Evolutionary conservation across 2,888 invertebrate species (phyloP).

Genomic region (Oligia latruncula): DNA sequence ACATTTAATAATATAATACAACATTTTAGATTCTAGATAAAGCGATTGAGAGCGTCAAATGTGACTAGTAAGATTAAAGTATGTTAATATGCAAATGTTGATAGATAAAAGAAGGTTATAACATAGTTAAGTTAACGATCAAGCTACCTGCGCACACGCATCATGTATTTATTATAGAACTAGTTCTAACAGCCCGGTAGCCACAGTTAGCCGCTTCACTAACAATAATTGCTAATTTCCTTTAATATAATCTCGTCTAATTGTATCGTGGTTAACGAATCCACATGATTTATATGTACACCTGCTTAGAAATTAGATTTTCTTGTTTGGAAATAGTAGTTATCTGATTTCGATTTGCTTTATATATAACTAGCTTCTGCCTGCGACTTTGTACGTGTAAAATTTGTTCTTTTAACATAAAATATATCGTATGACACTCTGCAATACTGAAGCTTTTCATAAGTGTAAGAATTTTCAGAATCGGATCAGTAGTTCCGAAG

Average conservation of each 20-base stretch:
- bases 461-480: neutral
- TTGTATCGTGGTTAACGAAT: conserved; percentile 55
- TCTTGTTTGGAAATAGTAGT: conserved; percentile 37
- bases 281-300: conserved; percentile 53
- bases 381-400: neutral
- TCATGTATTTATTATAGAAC: conserved; percentile 61
- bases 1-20: conserved; percentile 70
- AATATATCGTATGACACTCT: neutral
- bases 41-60: conserved; percentile 80
- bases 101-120: conserved; percentile 83
- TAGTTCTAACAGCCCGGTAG: conserved; percentile 67
- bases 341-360: conserved; percentile 31
- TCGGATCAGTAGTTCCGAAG: neutral
- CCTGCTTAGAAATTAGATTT: conserved; percentile 52
- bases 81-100: conserved; percentile 81
- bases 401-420: neutral
- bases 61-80: conserved; percentile 75
- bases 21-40: conserved; percentile 78
- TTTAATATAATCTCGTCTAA: conserved; percentile 72
- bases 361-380: neutral
- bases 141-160: conserved; percentile 65
- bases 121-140: conserved; percentile 79
- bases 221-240: conserved; percentile 74
- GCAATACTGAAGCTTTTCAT: neutral
- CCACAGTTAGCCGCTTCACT: conserved; percentile 69